These are phyloP conservation scores for Synergus umbraculus DNA, from an alignment of 2,888 invertebrate species.

Conservation along the genomic window DNA sequence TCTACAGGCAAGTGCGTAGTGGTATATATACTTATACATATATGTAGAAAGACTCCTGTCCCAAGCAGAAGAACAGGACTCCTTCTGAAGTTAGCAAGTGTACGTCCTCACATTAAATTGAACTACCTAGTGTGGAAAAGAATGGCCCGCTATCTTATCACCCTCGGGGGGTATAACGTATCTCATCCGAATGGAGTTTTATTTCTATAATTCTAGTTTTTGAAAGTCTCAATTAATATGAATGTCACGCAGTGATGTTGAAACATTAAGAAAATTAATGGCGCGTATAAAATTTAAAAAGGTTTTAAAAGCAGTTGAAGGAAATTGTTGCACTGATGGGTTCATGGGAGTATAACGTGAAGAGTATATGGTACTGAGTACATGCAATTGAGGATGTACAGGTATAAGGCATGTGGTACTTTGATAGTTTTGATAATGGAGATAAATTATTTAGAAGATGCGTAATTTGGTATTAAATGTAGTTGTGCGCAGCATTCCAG, in stretches of 20 bases:
- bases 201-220: conserved; percentile 30
- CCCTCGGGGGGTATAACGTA: conserved; percentile 5
- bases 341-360: background rate
- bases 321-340: background rate
- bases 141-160: background rate
- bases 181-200: conserved; percentile 1
- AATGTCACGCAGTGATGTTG: background rate
- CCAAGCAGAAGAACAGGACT: conserved; percentile 1
- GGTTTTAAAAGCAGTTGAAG: background rate
- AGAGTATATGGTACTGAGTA: background rate
- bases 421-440: background rate
- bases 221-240: conserved; percentile 23
- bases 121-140: conserved; percentile 16
- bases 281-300: background rate
- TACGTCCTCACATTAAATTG: conserved; percentile 20
- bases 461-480: background rate
- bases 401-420: background rate
- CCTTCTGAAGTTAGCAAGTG: conserved; percentile 18
- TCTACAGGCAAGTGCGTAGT: conserved; percentile 59
- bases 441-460: background rate
- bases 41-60: conserved; percentile 55
- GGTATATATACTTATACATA: conserved; percentile 53
- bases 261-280: conserved; percentile 5
- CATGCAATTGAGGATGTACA: background rate
- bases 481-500: background rate